Evolutionary conservation across 2,888 invertebrate genomes (phyloP), one percentile per base, ranked within the genome.

Genomic region (Eupithecia inturbata): DNA sequence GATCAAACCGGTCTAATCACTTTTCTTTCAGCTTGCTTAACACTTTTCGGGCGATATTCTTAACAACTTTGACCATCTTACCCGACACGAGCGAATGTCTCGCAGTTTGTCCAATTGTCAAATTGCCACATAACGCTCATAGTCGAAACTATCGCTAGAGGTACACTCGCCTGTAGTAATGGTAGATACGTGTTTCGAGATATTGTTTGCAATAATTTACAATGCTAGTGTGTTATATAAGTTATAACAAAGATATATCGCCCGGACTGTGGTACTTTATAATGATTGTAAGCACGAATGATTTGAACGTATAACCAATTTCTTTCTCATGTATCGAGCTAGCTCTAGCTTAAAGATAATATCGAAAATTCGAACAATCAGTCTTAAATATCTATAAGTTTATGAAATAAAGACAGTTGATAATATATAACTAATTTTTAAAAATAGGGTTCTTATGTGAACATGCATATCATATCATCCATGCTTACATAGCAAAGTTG

Each of bases 21-120:
- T 26, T 57, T 57, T 57, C 26, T 57, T 57, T 12, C 57, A 57
- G 57, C 14, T 57, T 57, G 57, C 26, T 57, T 26, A 57, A 14
- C 22, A 57, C 57, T 26, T 57, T 57, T 26, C 57, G 57, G 57
- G 57, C 57, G 57, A 57, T 57, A 57, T 57, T 57, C 22, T 22
- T 22, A 49, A 49, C 9, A 0, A 49, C 9, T 49, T 49, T 22
- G 22, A 53, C 3, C 9, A 7, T 49, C n/a, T 16, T n/a, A n/a
- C n/a, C n/a, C 9, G 49, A 49, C n/a, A n/a, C 6, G 45, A 19
- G 45, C 45, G 45, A 45, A 45, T 22, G n/a, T 49, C n/a, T 49
- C 45, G 45, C n/a, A 7, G 45, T n/a, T 49, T 45, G 3, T 36
- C 4, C 1, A 0, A n/a, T 0, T 7, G 22, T n/a, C 2, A 22